Evolutionary conservation across 2,888 invertebrate genomes (phyloP).

Genomic region (Cryptocheilus praepositus): DNA sequence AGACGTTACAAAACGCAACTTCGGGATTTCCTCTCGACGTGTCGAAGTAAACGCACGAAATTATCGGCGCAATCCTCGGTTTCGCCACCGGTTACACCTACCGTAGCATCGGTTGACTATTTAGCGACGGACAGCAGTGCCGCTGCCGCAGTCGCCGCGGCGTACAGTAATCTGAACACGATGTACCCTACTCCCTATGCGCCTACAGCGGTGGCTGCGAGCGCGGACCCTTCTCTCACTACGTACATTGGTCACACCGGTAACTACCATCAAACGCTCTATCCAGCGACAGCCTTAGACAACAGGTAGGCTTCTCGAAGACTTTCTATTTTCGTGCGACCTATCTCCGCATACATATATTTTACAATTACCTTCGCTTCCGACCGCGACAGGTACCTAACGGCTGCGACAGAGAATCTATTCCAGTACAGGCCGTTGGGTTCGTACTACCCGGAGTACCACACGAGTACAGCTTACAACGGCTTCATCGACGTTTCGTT

Average conservation of each 20-base stretch:
- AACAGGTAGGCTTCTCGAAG: conserved; percentile 71
- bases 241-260: conserved; percentile 84
- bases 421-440: conserved; percentile 94
- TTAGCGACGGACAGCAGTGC: conserved; percentile 80
- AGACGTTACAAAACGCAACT: conserved; percentile 93
- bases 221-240: conserved; percentile 80
- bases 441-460: conserved; percentile 87
- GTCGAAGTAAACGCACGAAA: conserved; percentile 84
- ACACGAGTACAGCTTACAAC: conserved; percentile 84
- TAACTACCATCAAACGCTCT: conserved; percentile 80
- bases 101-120: conserved; percentile 81
- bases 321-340: neutral
- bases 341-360: too few relatives aligned
- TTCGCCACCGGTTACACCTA: conserved; percentile 77
- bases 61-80: conserved; percentile 77
- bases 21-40: conserved; percentile 93
- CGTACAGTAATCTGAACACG: conserved; percentile 87
- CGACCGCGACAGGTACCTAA: conserved; percentile 79
- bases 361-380: neutral
- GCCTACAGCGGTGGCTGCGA: conserved; percentile 82
- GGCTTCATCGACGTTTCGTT: conserved; percentile 88
- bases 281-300: conserved; percentile 76
- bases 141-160: conserved; percentile 82
- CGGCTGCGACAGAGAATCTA: conserved; percentile 84
- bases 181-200: conserved; percentile 89